A percentile compares a stretch with the other conserved stretches of the same genome.
phyloP scores from a whole-genome alignment of 2,113 vertebrate species.

The Dunckerocampus dactyliophorus region DNA sequence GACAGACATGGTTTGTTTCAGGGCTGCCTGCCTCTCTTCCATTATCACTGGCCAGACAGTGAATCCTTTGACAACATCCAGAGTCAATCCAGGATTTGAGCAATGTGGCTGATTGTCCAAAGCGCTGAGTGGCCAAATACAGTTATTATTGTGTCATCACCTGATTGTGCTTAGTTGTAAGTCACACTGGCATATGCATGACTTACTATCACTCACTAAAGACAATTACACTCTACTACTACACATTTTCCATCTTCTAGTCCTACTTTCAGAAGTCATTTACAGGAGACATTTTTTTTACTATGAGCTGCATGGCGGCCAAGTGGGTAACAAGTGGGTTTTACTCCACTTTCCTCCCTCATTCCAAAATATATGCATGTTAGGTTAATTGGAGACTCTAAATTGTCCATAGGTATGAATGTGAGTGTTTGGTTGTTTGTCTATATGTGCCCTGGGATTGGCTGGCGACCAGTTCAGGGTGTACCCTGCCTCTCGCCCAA shows the following conservation, averaged over 20 bases:
- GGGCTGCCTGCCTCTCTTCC: constrained; percentile 16
- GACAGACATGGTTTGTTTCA: constrained; percentile 33
- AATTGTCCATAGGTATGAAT: no score
- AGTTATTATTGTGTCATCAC: not conserved
- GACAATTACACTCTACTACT: not conserved
- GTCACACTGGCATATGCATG: not conserved
- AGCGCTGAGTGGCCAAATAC: not conserved
- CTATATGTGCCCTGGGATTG: no score
- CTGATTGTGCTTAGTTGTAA: not conserved
- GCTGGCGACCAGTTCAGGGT: no score
- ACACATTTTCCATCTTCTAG: not conserved
- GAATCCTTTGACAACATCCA: constrained; percentile 28
- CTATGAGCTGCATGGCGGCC: no score
- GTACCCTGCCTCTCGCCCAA: no score
- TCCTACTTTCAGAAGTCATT: not conserved
- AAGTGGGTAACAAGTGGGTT: no score
- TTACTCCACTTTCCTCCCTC: no score
- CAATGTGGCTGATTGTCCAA: not conserved
- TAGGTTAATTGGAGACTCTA: no score
- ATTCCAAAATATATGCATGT: no score
- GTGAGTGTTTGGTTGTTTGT: no score
- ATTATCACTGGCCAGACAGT: constrained; percentile 12
- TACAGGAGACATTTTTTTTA: not conserved
- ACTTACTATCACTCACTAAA: not conserved
- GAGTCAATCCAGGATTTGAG: constrained; percentile 8